Conservation (phyloP, 2,113 vertebrate species). For the Meriones unguiculatus region DNA sequence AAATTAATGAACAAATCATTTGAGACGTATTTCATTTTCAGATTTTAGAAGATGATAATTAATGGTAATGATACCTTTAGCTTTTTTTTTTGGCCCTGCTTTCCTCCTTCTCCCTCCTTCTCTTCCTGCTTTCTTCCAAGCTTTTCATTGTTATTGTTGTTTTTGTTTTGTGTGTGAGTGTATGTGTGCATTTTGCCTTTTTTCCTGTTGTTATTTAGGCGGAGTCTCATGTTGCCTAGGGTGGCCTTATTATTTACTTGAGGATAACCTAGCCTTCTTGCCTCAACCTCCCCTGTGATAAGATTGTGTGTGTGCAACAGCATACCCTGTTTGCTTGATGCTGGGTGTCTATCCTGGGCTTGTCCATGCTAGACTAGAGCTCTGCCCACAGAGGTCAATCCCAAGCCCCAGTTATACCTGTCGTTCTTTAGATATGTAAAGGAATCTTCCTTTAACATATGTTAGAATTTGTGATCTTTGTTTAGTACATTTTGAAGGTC, state of each 20-base stretch:
- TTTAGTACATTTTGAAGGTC: background rate
- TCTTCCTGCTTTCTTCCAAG: background rate
- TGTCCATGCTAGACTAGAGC: background rate
- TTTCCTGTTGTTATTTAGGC: background rate
- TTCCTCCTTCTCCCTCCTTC: background rate
- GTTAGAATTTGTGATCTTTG: background rate
- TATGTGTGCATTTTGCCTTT: background rate
- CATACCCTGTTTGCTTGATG: background rate
- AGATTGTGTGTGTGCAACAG: background rate
- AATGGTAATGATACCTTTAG: background rate
- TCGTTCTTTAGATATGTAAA: background rate
- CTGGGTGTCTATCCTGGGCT: too few relatives aligned
- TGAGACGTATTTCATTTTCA: slow-evolving; percentile 21
- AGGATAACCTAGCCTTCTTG: background rate
- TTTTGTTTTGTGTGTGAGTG: too few relatives aligned
- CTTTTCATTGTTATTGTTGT: background rate
- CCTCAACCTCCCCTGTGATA: background rate
- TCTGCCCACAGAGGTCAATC: background rate
- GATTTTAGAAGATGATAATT: background rate
- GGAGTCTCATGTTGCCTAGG: background rate
- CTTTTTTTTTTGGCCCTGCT: background rate
- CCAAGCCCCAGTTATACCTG: background rate
- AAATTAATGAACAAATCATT: background rate
- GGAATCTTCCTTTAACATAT: background rate
- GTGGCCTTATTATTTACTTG: too few relatives aligned